A percentile compares a stretch with the other conserved stretches of the same genome.
These are phyloP conservation scores for Griposia aprilina DNA, from an alignment of 2,888 invertebrate genomes.

Conservation along the genomic window DNA sequence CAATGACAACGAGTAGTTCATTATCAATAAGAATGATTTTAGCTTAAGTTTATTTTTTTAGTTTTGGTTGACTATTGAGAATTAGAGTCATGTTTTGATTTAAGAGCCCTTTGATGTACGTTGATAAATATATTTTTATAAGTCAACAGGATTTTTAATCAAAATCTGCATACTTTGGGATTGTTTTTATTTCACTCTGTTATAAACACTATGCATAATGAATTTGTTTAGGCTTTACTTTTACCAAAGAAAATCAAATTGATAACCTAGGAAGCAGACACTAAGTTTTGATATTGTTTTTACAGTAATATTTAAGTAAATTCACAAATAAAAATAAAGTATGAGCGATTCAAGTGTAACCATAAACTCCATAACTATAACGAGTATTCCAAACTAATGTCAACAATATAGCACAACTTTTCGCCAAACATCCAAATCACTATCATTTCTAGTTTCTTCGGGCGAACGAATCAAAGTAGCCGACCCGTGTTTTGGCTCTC, in stretches of 20 bases:
- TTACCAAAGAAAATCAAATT: constrained; percentile 2
- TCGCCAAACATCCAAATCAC: constrained; percentile 4
- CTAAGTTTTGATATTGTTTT: constrained; percentile 6
- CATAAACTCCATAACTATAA: background rate
- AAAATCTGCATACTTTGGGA: constrained; percentile 15
- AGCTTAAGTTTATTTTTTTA: too few species aligned
- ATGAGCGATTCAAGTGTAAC: constrained; percentile 1
- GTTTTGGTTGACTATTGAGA: background rate
- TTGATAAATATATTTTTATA: constrained; percentile 17
- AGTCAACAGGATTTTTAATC: constrained; percentile 9
- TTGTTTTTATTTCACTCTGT: background rate
- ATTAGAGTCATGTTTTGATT: background rate
- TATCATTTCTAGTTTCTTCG: constrained; percentile 5
- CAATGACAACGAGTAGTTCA: too few species aligned
- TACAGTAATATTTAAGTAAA: background rate
- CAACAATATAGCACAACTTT: constrained; percentile 6
- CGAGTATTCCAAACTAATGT: background rate
- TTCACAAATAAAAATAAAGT: constrained; percentile 10
- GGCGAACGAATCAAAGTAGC: constrained; percentile 10
- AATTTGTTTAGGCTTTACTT: background rate
- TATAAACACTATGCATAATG: constrained; percentile 1
- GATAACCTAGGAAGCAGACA: constrained; percentile 13
- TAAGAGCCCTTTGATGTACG: background rate
- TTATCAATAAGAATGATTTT: too few species aligned
- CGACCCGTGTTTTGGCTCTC: constrained; percentile 2